Conservation (phyloP, 2,888 invertebrate species). For the Agrilus biguttatus region DNA sequence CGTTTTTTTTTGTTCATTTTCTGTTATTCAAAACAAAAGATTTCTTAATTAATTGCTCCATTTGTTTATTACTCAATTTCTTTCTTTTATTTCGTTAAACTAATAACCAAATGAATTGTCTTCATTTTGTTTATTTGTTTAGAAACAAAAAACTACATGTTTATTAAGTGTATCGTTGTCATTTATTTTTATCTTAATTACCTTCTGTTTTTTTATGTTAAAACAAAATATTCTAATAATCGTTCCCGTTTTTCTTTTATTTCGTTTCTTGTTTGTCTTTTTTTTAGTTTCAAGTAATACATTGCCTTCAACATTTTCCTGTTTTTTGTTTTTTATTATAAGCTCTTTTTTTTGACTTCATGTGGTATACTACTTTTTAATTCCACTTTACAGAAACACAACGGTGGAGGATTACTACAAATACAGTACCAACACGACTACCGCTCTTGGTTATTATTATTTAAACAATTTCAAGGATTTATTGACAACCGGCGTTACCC, state of each 20-base stretch:
- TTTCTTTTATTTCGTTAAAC: too few relatives aligned
- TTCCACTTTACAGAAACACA: conserved; percentile 47
- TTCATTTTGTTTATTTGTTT: neutral
- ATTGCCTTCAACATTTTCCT: too few relatives aligned
- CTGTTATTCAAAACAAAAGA: too few relatives aligned
- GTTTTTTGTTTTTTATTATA: too few relatives aligned
- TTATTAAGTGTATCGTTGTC: too few relatives aligned
- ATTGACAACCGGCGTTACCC: conserved; percentile 61
- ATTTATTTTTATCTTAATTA: too few relatives aligned
- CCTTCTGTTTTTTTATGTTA: too few relatives aligned
- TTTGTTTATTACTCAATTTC: too few relatives aligned
- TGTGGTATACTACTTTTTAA: conserved; percentile 1
- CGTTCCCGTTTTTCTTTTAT: neutral
- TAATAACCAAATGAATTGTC: too few relatives aligned
- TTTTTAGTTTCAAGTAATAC: neutral
- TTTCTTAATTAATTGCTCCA: too few relatives aligned
- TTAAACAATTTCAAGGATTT: conserved; percentile 66
- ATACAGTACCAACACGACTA: conserved; percentile 50
- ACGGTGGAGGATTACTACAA: conserved; percentile 73
- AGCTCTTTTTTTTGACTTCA: too few relatives aligned
- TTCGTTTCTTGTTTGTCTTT: neutral
- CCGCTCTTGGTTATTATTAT: conserved; percentile 69
- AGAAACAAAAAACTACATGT: neutral
- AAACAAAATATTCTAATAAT: too few relatives aligned
- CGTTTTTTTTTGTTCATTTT: neutral